Base-by-base conservation (phyloP, 2,113 vertebrate species). In the Meleagris gallopavo region DNA sequence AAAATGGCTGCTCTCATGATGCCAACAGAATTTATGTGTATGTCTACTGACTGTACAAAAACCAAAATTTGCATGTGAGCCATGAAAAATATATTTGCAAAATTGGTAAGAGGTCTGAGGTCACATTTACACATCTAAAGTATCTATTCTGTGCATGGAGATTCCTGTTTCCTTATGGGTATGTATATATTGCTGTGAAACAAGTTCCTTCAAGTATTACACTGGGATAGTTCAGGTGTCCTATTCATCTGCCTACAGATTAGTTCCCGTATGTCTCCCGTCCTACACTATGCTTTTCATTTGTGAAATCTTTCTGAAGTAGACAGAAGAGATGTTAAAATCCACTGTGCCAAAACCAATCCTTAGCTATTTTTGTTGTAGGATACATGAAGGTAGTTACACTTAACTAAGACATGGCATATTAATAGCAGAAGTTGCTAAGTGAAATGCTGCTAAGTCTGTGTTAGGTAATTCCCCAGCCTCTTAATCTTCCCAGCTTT, bases 111-210 rank as follows among this genome's bases (percentile, higher is more conserved):
- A 69, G 11, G 11, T 90, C 69, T 90, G 61, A 83, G 45, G 70
- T 92, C 20, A 4, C 46, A 83, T 83, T 91, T 90, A 43, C 73
- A 77, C n/a, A 73, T 93, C 50, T 85, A 25, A 90, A 83, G 43
- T 40, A 82, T 71, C 41, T 22, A 27, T 81, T 72, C 70, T 67
- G 10, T 55, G 16, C 50, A 34, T 73, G 69, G 73, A 93, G 76
- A 55, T 82, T 69, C 18, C 22, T 76, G 6, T 85, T 89, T 80
- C 71, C 12, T 50, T 91, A 46, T 32, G 65, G 6, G 21, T 50
- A 60, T 50, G 65, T 77, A 34, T 48, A 25, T 46, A 30, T 8
- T 75, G 29, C 27, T 19, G 11, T 75, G 61, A 20, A 90, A 67
- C 50, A 74, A 60, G 57, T 83, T 94, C 21, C 52, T 90, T 92